Conservation (phyloP, 2,888 invertebrate species). For the Drosophila stalkeri region DNA sequence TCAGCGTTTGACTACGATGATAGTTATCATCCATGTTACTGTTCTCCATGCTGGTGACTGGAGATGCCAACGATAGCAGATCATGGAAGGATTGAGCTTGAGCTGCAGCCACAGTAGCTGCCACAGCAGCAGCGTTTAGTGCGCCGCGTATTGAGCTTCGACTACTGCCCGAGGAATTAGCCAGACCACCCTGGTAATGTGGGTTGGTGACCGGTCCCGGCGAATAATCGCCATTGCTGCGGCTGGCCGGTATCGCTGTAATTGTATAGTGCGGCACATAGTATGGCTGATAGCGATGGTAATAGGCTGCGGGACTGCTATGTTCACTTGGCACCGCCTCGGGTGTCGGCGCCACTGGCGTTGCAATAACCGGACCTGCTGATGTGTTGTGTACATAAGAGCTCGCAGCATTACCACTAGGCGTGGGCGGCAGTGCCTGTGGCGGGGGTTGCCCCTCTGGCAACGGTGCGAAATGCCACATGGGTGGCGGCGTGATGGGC, state of each 20-base stretch:
- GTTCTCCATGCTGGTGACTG: constrained; percentile 37
- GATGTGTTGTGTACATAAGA: constrained; percentile 32
- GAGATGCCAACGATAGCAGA: constrained; percentile 53
- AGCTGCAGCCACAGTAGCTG: constrained; percentile 67
- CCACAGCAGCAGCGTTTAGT: constrained; percentile 69
- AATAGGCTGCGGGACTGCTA: constrained; percentile 60
- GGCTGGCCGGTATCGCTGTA: constrained; percentile 54
- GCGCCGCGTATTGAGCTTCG: constrained; percentile 72
- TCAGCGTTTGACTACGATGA: constrained; percentile 43
- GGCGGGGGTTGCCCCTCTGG: constrained; percentile 34
- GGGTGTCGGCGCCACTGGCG: constrained; percentile 13
- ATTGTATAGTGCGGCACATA: constrained; percentile 71
- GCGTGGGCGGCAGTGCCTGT: constrained; percentile 20
- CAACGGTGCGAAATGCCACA: constrained; percentile 57
- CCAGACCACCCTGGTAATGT: constrained; percentile 65
- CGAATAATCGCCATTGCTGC: constrained; percentile 44
- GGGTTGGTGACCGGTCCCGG: constrained; percentile 50
- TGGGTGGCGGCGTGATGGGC: constrained; percentile 66
- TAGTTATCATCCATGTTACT: constrained; percentile 43
- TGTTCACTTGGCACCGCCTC: constrained; percentile 34
- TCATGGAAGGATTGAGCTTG: constrained; percentile 68
- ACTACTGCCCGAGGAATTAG: constrained; percentile 64
- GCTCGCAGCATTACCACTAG: constrained; percentile 12
- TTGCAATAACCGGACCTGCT: constrained; percentile 10
- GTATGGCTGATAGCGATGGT: constrained; percentile 70